Evolutionary conservation across 2,113 vertebrate species (phyloP), one percentile per base, ranked within the genome.

Genomic region (Pteronura brasiliensis): DNA sequence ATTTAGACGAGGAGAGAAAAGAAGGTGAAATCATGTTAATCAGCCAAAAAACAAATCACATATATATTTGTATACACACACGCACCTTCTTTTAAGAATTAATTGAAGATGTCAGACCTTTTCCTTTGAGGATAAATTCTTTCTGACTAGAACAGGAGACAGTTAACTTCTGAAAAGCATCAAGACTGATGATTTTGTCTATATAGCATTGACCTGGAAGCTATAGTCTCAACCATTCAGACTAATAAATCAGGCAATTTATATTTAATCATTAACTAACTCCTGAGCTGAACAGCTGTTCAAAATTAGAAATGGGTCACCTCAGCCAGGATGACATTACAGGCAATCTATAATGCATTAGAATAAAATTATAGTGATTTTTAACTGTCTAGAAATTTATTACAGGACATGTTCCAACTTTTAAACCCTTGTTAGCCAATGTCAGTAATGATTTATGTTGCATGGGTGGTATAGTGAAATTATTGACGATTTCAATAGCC

Each of bases 271-370:
- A 99, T 99, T 99, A 99, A 99, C 99, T 99, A 99, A 99, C 99
- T 99, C 99, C 99, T 98, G 98, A 99, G 99, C 99, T 99, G 99
- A 99, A 99, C 99, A 99, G 99, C 99, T 99, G 99, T 99, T 99
- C 99, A 99, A 99, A 99, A 99, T 99, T 99, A 99, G 99, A 99
- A 99, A 99, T 99, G 99, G 99, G 99, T 99, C 99, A 99, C 98
- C 99, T 99, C 98, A 90, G 99, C 99, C 99, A 99, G 99, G 99
- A 99, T 99, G 99, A 99, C 99, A 99, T 99, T 99, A 99, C 99
- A 99, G 99, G 99, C 99, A 99, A 99, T 99, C 99, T 99, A 99
- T 99, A 99, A 99, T 99, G 99, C 99, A 99, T 99, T 99, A 99
- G 99, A 99, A 99, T 99, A 99, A 99, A 99, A 99, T 99, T 99